Base-by-base conservation (phyloP, 2,797 vertebrate genomes). In the Enteromius viviparus region DNA sequence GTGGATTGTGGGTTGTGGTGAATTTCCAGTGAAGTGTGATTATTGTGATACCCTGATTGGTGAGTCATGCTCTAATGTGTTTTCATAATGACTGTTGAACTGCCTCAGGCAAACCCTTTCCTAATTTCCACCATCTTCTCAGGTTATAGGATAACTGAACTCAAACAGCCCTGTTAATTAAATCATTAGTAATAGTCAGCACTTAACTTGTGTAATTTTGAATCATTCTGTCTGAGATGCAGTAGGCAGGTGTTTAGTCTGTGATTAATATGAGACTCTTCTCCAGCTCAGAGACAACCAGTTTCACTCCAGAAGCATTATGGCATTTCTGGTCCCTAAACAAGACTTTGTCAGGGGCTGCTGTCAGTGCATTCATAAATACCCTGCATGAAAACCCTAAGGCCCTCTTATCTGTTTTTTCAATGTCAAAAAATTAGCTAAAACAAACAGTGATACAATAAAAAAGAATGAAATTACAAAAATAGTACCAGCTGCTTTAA, bases 51-150 rank as follows among this genome's bases (percentile, higher is more conserved):
- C 37, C 34, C 19, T n/a, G 65, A 66, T 40, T 40, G 34, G 34
- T 66, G 19, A 66, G 34, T 40, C 17, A 0, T 37, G 65, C 17
- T 12, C 32, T 10, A 58, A 58, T n/a, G 9, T 21, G 34, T 66
- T 66, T 69, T 42, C 19, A 42, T 68, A 40, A 68, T 42, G 65
- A n/a, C 65, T 68, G 34, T 21, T 40, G 21, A 68, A 68, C 34
- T 14, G 58, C n/a, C 4, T 26, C 55, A 26, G 11, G 11, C 11
- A 60, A 26, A 26, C 9, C n/a, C 23, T 60, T 12, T 26, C 23
- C 23, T 60, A 26, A 12, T 26, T 60, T 14, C 23, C 58, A 60
- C 23, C 23, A 26, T 26, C 58, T 60, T 64, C 12, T 29, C 29
- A 64, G 26, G 15, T 32, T 29, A 17, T 64, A 32, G 60, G 60